Evolutionary conservation across 2,797 vertebrate genomes (phyloP).

Genomic region (Emys orbicularis): DNA sequence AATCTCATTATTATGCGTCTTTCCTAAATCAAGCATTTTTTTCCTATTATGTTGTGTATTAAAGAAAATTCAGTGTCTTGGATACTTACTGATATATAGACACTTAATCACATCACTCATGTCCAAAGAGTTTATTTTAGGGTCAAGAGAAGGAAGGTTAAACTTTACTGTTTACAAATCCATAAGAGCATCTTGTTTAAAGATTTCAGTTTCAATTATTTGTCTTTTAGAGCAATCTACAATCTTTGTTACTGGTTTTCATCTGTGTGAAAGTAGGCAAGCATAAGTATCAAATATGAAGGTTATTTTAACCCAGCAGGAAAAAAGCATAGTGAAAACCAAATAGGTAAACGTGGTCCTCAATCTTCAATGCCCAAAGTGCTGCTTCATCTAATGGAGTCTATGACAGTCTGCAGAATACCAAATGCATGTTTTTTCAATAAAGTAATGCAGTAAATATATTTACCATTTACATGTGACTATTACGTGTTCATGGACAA

Average conservation of each 20-base stretch:
- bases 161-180: not conserved
- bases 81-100: not conserved
- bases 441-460: accelerated
- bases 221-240: not conserved
- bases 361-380: not conserved
- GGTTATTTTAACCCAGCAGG: not conserved
- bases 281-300: not conserved
- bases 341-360: not conserved
- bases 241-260: not conserved
- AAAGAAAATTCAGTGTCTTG: too few species aligned
- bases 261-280: not conserved
- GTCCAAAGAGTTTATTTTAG: not conserved
- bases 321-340: not conserved
- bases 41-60: too few species aligned
- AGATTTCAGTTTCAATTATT: not conserved
- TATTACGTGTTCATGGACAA: conserved; percentile 12
- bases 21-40: too few species aligned
- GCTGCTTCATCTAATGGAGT: not conserved
- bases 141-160: not conserved
- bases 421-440: not conserved
- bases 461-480: not conserved
- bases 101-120: not conserved
- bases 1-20: too few species aligned
- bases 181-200: not conserved
- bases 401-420: not conserved